Conservation (phyloP, 2,888 invertebrate genomes). For the Melitaea athalia region DNA sequence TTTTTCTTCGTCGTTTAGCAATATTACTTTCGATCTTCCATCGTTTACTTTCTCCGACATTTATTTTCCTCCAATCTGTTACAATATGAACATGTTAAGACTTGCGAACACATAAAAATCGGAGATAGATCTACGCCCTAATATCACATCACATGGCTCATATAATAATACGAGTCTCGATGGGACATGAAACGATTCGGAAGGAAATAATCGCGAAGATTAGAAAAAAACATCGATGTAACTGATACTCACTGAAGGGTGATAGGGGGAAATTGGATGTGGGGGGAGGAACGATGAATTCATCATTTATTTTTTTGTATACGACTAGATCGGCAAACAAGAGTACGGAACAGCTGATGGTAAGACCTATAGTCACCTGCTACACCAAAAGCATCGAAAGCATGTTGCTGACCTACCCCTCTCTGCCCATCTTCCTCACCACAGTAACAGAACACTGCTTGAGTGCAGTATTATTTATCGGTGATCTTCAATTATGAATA, state of each 20-base stretch:
- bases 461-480: no score
- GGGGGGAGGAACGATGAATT: slow-evolving; percentile 9
- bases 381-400: no score
- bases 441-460: no score
- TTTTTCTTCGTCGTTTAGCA: background rate
- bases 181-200: slow-evolving; percentile 33
- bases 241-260: slow-evolving; percentile 24
- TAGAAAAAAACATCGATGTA: slow-evolving; percentile 32
- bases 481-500: background rate
- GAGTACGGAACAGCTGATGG: no score
- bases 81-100: slow-evolving; percentile 17
- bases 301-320: slow-evolving; percentile 5
- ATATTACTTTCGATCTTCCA: slow-evolving; percentile 2
- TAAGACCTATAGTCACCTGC: no score
- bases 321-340: no score
- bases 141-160: slow-evolving; percentile 34
- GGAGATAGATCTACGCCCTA: slow-evolving; percentile 17
- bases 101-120: slow-evolving; percentile 20
- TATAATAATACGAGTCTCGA: slow-evolving; percentile 26
- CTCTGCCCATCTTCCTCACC: no score
- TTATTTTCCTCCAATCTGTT: slow-evolving; percentile 22
- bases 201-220: slow-evolving; percentile 40
- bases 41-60: slow-evolving; percentile 12
- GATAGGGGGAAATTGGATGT: slow-evolving; percentile 7
- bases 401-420: no score